Evolutionary conservation across 2,113 vertebrate genomes (phyloP), one percentile per base, ranked within the genome.

Genomic region (Anarhynchus alexandrinus): DNA sequence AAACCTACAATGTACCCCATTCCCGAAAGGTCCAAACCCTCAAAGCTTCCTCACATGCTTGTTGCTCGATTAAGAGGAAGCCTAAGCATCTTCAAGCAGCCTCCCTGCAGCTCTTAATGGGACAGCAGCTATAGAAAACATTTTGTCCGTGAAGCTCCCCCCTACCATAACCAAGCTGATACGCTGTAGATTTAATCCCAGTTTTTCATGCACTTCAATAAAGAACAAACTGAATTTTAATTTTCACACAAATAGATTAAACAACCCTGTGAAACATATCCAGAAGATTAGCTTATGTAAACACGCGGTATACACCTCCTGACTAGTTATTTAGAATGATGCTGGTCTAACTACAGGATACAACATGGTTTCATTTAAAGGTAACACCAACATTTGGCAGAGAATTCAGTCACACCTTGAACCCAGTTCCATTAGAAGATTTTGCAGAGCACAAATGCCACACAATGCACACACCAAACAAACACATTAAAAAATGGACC

Each of bases 1-100:
- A 82, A 85, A 70, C 9, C 15, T 67, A 29, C 40, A 32, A 3
- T 3, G 10, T 3, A 2, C 14, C n/a, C 25, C 1, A 0, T 26
- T 64, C 38, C 71, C 4, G 0, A 55, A 55, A 76, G 16, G 5
- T 58, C 25, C 27, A 51, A 47, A 84, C 8, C 29, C 25, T 26
- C 52, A 61, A 82, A 79, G 32, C 5, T 62, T 78, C 17, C 74
- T 85, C 45, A 22, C 12, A 1, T 2, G 25, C 25, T 36, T 70
- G 40, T 51, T 55, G 9, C 11, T 54, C 66, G 19, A 9, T 54
- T 54, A 62, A 66, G 20, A 12, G 10, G 52, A 86, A 67, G 21
- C 5, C 22, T 20, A 67, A 72, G 14, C 29, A 38, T 30, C 77
- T 49, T 32, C 47, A 65, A 23, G 23, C 67, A 70, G 20, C 15